Conservation (phyloP, 2,888 invertebrate genomes). For the Drosophila paranaensis region DNA sequence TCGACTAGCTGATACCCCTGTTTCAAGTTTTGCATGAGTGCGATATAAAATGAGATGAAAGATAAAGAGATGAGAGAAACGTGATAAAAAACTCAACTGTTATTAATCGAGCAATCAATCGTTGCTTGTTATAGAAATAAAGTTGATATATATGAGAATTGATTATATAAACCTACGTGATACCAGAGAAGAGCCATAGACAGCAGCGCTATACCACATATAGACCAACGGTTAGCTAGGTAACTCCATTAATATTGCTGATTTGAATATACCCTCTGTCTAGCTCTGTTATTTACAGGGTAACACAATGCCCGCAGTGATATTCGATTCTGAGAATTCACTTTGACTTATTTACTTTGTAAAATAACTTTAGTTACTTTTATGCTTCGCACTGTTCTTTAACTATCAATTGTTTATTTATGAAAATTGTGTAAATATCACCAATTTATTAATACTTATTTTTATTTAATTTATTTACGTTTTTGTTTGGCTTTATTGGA, state of each 20-base stretch:
- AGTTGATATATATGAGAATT: background rate
- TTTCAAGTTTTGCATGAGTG: no score
- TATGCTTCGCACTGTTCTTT: background rate
- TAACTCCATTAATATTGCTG: background rate
- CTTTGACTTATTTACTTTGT: background rate
- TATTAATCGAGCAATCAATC: no score
- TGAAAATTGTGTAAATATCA: background rate
- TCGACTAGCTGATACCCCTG: no score
- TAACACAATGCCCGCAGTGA: background rate
- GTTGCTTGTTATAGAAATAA: background rate
- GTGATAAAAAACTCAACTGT: no score
- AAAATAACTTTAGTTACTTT: background rate
- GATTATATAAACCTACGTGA: background rate
- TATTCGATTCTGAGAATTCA: constrained; percentile 5
- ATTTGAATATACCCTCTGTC: background rate
- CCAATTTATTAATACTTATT: background rate
- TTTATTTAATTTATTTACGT: background rate
- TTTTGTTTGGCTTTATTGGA: background rate
- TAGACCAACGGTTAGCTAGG: background rate
- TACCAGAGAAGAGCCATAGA: background rate
- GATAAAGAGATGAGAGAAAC: no score
- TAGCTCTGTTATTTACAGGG: background rate
- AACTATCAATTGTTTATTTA: background rate
- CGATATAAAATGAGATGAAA: no score
- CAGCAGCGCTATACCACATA: background rate